Base-by-base conservation (phyloP, 2,113 vertebrate species). In the Cephalopholis sonnerati region DNA sequence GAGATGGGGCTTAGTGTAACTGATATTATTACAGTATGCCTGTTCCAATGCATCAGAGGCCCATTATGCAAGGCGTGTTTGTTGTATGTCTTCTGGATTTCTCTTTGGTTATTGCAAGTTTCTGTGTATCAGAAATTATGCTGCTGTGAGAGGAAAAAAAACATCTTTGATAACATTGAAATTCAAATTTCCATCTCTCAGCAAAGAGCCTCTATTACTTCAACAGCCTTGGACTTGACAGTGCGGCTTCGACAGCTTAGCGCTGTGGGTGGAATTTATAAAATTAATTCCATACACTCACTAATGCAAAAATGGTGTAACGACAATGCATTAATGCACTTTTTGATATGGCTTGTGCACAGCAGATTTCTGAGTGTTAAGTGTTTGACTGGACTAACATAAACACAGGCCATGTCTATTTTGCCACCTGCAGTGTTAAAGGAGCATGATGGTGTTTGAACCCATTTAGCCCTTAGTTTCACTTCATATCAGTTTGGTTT, bases 21-120 rank as follows among this genome's bases (percentile, higher is more conserved):
- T 85, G 77, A 91, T 85, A 81, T 67, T 70, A 65, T 77, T 70
- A 77, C 46, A 67, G 53, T 55, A 78, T 29, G 63, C 29, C 17
- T 78, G 51, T 79, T 82, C 48, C 51, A 81, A 76, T 71, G 41
- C 70, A 84, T 67, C 80, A 77, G 79, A 65, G 81, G 13, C 2
- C 39, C 48, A 74, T 84, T 91, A 85, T 78, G 54, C 68, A 66
- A 61, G 46, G 10, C 20, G 25, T 74, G 51, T 79, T 71, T 61
- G 74, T 9, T 87, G 24, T 29, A 68, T 53, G 53, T 75, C 59
- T 70, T 29, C 9, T 73, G 53, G 3, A 51, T 85, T 83, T 70
- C 20, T 72, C 39, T 64, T 51, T 50, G 58, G 17, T 85, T 81
- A 29, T 69, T 77, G 72, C 41, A n/a, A 44, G 44, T 59, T 71